A percentile compares a stretch with the other conserved stretches of the same genome.
Conservation (phyloP, 2,888 invertebrate genomes). For the Drosophila rellima region DNA sequence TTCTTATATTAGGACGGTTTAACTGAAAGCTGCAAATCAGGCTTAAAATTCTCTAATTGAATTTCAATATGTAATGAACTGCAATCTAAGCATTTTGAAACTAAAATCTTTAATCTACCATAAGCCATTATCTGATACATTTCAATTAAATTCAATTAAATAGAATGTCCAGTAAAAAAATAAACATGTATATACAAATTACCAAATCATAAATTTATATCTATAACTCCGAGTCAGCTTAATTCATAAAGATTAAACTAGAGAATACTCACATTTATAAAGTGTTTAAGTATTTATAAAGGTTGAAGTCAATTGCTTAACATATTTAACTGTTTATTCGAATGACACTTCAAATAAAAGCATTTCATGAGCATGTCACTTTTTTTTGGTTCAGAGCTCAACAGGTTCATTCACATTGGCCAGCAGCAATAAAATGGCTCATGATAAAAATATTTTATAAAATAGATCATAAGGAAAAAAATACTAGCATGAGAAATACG, state of each 20-base stretch:
- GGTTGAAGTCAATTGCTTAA: not conserved
- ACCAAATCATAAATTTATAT: not conserved
- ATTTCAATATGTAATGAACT: conserved; percentile 6
- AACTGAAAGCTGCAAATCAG: conserved; percentile 34
- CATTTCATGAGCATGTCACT: too few species aligned
- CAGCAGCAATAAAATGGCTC: not conserved
- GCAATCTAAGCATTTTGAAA: not conserved
- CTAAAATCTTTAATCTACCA: conserved; percentile 3
- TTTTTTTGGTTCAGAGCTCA: not conserved
- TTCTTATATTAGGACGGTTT: conserved; percentile 11
- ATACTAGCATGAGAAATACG: not conserved
- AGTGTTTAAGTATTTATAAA: too few species aligned
- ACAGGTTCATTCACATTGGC: not conserved
- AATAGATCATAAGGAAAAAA: not conserved
- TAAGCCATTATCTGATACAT: not conserved
- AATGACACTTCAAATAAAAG: not conserved
- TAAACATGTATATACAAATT: not conserved
- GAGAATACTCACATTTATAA: not conserved
- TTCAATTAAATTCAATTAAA: not conserved
- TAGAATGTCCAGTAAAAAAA: not conserved
- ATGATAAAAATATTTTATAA: not conserved
- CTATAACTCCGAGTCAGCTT: not conserved
- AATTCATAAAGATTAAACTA: not conserved
- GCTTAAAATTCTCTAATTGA: conserved; percentile 12
- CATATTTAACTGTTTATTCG: not conserved